Conservation (phyloP, 1,140 invertebrate species). For the Drosophila equinoxialis region DNA sequence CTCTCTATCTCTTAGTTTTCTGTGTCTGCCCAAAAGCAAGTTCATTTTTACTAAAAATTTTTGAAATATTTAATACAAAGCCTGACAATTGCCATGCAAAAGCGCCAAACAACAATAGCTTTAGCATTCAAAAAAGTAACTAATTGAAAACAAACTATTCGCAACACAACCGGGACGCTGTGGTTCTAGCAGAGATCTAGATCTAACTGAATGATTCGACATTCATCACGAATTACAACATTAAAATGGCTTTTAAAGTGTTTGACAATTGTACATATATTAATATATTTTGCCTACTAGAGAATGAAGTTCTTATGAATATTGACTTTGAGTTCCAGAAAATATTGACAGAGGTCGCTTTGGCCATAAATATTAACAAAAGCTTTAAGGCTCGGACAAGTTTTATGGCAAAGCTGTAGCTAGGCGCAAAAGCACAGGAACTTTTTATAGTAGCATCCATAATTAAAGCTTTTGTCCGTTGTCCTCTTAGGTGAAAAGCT, state of each 20-base stretch:
- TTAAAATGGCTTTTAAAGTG: too few relatives aligned
- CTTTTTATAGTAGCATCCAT: background rate
- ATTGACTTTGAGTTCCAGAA: background rate
- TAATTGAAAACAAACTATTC: too few relatives aligned
- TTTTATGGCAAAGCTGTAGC: background rate
- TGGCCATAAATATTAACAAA: background rate
- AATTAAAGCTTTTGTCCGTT: background rate
- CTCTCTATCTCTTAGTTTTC: background rate
- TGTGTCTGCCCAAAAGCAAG: slow-evolving; percentile 3
- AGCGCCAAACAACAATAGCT: background rate
- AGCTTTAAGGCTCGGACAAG: background rate
- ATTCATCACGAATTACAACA: too few relatives aligned
- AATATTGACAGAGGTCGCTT: background rate
- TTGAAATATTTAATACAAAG: background rate
- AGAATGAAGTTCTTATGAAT: too few relatives aligned
- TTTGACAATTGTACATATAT: too few relatives aligned
- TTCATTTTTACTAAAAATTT: background rate
- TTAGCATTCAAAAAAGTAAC: background rate
- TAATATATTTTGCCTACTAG: background rate
- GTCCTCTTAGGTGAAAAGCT: background rate
- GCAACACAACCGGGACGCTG: too few relatives aligned
- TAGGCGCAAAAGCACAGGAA: background rate
- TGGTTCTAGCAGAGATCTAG: too few relatives aligned
- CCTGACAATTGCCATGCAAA: background rate
- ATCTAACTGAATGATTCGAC: too few relatives aligned